These are phyloP conservation scores for Elymnias hypermnestra DNA, from an alignment of 1,140 invertebrate species.

Conservation along the genomic window DNA sequence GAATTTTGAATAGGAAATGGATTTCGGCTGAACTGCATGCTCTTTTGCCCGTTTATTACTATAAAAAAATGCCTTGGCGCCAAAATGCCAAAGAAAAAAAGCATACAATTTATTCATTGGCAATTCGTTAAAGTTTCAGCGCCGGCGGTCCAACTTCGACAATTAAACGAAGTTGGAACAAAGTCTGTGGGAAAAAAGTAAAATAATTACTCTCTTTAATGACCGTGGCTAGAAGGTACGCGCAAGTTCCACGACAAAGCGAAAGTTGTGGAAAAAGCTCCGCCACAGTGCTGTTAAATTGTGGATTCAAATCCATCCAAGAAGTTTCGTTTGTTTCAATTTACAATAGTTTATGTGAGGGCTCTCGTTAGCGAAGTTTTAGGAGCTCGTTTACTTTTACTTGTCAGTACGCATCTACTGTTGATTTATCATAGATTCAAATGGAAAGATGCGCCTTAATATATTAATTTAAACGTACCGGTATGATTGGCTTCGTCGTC, in stretches of 20 bases:
- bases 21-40: no score
- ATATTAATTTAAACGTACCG: no score
- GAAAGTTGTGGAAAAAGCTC: neutral
- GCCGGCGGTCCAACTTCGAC: constrained; percentile 26
- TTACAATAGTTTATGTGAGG: constrained; percentile 5
- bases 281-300: neutral
- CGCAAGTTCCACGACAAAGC: neutral
- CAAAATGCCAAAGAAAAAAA: neutral
- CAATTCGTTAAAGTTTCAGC: constrained; percentile 16
- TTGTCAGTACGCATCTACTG: no score
- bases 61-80: no score
- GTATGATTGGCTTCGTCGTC: no score
- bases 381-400: no score
- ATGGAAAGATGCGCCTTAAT: no score
- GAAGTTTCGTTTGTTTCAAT: neutral
- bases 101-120: constrained; percentile 21
- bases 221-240: constrained; percentile 30
- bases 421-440: no score
- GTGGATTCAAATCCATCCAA: constrained; percentile 15
- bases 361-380: constrained; percentile 1
- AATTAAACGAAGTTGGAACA: constrained; percentile 35
- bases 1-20: no score
- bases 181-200: constrained; percentile 20
- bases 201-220: constrained; percentile 37
- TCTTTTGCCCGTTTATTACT: no score